phyloP scores from a whole-genome alignment of 2,888 invertebrate genomes.

The Hecatera dysodea region DNA sequence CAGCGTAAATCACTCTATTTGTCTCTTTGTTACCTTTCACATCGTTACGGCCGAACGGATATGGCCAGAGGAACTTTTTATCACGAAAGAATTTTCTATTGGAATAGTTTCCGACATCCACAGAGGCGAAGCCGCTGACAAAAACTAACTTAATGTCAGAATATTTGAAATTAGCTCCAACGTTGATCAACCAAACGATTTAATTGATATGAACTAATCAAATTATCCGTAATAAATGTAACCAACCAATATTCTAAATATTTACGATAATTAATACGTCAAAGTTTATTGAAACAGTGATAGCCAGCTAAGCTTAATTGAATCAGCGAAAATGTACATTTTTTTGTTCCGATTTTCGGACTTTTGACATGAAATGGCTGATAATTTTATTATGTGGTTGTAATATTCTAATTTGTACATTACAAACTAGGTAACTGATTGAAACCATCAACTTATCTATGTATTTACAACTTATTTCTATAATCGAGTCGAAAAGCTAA shows the following conservation, averaged over 20 bases:
- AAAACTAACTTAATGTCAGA: background rate
- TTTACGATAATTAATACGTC: conserved; percentile 13
- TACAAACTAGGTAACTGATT: background rate
- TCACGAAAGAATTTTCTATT: background rate
- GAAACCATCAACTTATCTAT: background rate
- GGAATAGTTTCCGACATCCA: no score
- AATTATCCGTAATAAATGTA: conserved; percentile 18
- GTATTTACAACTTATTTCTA: background rate
- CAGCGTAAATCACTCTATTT: no score
- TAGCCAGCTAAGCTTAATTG: conserved; percentile 28
- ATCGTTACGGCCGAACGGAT: no score
- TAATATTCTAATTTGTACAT: background rate
- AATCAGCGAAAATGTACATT: conserved; percentile 11
- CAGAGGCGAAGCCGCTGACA: no score
- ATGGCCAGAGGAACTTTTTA: no score
- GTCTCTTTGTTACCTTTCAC: no score
- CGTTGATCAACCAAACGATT: background rate
- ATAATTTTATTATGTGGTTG: background rate
- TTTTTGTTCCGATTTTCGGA: background rate
- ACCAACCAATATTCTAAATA: conserved; percentile 3
- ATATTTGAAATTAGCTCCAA: background rate
- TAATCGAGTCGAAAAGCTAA: background rate
- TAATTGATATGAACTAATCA: conserved; percentile 23
- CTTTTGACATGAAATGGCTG: background rate
- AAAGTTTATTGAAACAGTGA: conserved; percentile 35